phyloP scores from a whole-genome alignment of 2,888 invertebrate species.

The Caradrina clavipalpis region DNA sequence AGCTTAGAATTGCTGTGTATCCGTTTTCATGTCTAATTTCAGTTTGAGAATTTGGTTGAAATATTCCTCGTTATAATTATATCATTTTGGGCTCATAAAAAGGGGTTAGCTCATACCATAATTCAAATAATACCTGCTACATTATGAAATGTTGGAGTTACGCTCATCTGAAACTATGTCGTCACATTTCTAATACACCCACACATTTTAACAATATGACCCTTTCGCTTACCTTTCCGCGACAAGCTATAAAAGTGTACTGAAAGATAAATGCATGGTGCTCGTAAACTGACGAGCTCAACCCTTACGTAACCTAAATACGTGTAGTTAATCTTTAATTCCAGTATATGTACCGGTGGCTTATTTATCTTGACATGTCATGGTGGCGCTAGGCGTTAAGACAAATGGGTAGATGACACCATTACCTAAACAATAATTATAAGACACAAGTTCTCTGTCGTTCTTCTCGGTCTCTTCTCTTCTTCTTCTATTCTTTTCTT shows the following conservation, averaged over 20 bases:
- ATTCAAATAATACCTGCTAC: neutral
- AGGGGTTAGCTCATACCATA: too few relatives aligned
- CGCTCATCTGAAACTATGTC: neutral
- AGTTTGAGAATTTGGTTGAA: neutral
- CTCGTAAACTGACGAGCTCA: constrained; percentile 43
- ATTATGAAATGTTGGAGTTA: too few relatives aligned
- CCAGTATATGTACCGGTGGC: constrained; percentile 1
- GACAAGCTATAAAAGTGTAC: constrained; percentile 51
- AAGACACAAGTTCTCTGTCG: too few relatives aligned
- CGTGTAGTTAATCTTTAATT: constrained; percentile 48
- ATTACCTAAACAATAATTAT: too few relatives aligned
- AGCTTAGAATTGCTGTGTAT: too few relatives aligned
- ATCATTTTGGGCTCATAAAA: too few relatives aligned
- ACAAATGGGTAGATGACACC: too few relatives aligned
- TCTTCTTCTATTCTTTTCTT: too few relatives aligned
- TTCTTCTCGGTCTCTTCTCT: too few relatives aligned
- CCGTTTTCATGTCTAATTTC: too few relatives aligned
- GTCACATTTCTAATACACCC: neutral
- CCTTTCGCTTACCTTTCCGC: constrained; percentile 16
- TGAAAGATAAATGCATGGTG: constrained; percentile 43
- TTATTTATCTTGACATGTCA: constrained; percentile 14
- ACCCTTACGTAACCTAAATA: constrained; percentile 42
- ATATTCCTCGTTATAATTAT: too few relatives aligned
- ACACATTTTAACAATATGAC: neutral
- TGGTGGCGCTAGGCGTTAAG: neutral